phyloP scores from a whole-genome alignment of 2,797 vertebrate species.

The Brotula barbata region DNA sequence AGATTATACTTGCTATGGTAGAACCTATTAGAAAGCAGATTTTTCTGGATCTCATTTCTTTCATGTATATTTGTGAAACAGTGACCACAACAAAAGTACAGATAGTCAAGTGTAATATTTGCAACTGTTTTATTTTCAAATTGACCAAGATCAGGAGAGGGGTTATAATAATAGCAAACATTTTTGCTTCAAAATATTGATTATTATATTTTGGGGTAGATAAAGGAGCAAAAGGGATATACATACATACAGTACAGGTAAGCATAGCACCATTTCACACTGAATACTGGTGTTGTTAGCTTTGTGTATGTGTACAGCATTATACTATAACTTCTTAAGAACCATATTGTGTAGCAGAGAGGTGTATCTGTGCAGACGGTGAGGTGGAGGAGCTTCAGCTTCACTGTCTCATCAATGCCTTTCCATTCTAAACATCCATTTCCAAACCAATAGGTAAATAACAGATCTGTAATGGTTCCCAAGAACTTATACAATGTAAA shows the following conservation, averaged over 20 bases:
- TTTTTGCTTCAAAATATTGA: slow-evolving; percentile 74
- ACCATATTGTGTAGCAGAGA: slow-evolving; percentile 59
- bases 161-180: slow-evolving; percentile 73
- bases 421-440: slow-evolving; percentile 49
- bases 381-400: slow-evolving; percentile 7
- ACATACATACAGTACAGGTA: slow-evolving; percentile 77
- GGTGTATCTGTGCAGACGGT: slow-evolving; percentile 41
- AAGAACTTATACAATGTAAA: slow-evolving; percentile 34
- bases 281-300: slow-evolving; percentile 73
- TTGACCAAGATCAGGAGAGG: slow-evolving; percentile 65
- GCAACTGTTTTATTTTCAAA: slow-evolving; percentile 78
- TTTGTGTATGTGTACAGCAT: slow-evolving; percentile 70
- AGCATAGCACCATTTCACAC: slow-evolving; percentile 80
- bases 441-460: slow-evolving; percentile 16
- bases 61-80: not conserved
- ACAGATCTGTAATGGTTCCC: slow-evolving; percentile 24
- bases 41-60: slow-evolving; percentile 5
- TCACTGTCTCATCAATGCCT: slow-evolving; percentile 27
- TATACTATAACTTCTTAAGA: slow-evolving; percentile 57
- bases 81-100: not conserved
- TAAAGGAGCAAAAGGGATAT: slow-evolving; percentile 71
- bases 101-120: slow-evolving; percentile 60
- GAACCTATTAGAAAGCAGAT: slow-evolving; percentile 12
- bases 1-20: slow-evolving; percentile 64
- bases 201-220: slow-evolving; percentile 74